These are phyloP conservation scores for Grantiella picta DNA, from an alignment of 2,113 vertebrate species.

Conservation along the genomic window DNA sequence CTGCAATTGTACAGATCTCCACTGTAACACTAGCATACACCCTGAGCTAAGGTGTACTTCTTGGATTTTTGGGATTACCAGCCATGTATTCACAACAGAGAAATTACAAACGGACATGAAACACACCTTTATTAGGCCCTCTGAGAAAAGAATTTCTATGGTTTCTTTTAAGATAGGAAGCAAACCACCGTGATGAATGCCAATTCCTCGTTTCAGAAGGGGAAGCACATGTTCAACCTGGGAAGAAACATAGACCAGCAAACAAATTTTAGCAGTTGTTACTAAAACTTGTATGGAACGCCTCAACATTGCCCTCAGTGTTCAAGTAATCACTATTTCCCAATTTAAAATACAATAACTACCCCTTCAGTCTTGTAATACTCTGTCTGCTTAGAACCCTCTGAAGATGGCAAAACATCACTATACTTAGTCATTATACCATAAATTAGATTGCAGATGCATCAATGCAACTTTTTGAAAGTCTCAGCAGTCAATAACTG, in stretches of 20 bases:
- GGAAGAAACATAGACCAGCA: not conserved
- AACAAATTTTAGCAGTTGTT: not conserved
- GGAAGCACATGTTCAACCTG: constrained; percentile 88
- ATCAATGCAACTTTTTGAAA: not conserved
- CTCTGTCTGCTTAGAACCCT: not conserved
- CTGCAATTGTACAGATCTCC: not conserved
- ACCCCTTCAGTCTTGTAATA: not conserved
- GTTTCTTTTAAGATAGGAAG: constrained; percentile 98
- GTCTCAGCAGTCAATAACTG: not conserved
- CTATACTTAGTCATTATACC: not conserved
- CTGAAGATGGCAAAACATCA: not conserved
- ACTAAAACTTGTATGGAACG: not conserved
- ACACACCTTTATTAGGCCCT: constrained; percentile 93
- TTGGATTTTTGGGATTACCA: not conserved
- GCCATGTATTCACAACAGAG: not conserved
- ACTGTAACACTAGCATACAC: rapidly evolving
- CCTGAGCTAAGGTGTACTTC: not conserved
- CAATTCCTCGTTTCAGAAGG: constrained; percentile 92
- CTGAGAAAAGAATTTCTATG: constrained; percentile 98
- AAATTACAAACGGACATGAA: not conserved
- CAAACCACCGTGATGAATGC: constrained; percentile 96
- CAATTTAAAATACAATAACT: not conserved
- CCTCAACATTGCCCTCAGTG: not conserved
- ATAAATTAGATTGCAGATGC: not conserved
- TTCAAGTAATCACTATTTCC: not conserved